phyloP scores from a whole-genome alignment of 2,888 invertebrate species.

The Tuta absoluta region DNA sequence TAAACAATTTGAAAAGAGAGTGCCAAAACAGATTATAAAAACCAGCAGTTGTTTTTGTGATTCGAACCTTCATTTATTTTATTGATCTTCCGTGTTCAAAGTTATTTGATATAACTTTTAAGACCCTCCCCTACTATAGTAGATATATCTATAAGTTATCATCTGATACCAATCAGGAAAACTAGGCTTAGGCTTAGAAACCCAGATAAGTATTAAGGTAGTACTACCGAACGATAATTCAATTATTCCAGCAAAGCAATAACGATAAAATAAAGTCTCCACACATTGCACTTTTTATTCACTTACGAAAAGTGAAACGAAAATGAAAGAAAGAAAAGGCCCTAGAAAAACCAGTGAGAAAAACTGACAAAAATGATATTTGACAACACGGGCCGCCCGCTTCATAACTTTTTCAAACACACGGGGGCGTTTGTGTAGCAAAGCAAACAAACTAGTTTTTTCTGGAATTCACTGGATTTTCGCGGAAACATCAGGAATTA shows the following conservation, averaged over 20 bases:
- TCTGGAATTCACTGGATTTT: conserved; percentile 16
- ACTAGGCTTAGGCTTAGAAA: too few species aligned
- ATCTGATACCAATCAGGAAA: too few species aligned
- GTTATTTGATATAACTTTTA: too few species aligned
- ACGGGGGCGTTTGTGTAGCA: conserved; percentile 32
- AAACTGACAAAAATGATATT: conserved; percentile 60
- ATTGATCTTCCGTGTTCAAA: too few species aligned
- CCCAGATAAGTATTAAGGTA: too few species aligned
- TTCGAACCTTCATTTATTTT: too few species aligned
- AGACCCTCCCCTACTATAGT: too few species aligned
- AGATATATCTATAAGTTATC: too few species aligned
- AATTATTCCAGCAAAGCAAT: too few species aligned
- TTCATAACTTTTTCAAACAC: conserved; percentile 49
- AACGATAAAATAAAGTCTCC: neutral
- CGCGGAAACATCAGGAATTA: conserved; percentile 14
- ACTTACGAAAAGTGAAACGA: conserved; percentile 24
- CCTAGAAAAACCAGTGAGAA: conserved; percentile 36
- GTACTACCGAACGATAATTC: too few species aligned
- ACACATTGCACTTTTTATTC: neutral
- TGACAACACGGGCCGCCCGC: conserved; percentile 44
- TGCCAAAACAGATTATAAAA: too few species aligned
- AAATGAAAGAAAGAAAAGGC: conserved; percentile 66
- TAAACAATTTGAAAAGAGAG: neutral
- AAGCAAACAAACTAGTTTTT: conserved; percentile 15
- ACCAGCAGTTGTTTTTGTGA: too few species aligned